phyloP scores from a whole-genome alignment of 2,888 invertebrate species.

The Acanthosoma haemorrhoidale region DNA sequence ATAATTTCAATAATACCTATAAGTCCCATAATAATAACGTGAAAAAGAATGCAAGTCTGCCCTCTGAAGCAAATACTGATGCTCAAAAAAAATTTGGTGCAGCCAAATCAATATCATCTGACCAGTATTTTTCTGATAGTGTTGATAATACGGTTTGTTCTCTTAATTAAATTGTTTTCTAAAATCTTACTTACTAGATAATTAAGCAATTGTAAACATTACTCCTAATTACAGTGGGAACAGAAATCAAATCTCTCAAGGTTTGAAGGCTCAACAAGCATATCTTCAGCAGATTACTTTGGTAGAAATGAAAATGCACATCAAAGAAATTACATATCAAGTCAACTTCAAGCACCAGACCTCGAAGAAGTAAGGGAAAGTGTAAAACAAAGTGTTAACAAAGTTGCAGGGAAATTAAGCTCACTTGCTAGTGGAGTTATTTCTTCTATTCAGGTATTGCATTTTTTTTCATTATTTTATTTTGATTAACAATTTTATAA shows the following conservation, averaged over 20 bases:
- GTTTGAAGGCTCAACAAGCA: constrained; percentile 90
- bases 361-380: constrained; percentile 96
- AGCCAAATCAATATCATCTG: constrained; percentile 96
- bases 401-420: constrained; percentile 94
- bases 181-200: not conserved
- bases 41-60: constrained; percentile 3
- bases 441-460: constrained; percentile 78
- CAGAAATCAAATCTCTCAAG: constrained; percentile 57
- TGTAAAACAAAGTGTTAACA: constrained; percentile 91
- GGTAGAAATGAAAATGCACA: constrained; percentile 53
- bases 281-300: constrained; percentile 96
- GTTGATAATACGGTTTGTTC: constrained; percentile 50
- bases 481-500: not conserved
- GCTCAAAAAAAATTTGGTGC: constrained; percentile 94
- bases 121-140: constrained; percentile 84
- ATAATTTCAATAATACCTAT: not conserved
- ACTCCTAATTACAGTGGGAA: constrained; percentile 49
- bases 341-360: constrained; percentile 55
- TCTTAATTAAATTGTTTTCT: constrained; percentile 11
- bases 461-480: not conserved
- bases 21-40: constrained; percentile 17
- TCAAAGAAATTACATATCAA: constrained; percentile 39
- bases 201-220: not conserved
- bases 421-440: constrained; percentile 91
- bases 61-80: constrained; percentile 51